These are phyloP conservation scores for Labeo calbasu DNA, from an alignment of 2,797 vertebrate genomes.

Conservation along the genomic window DNA sequence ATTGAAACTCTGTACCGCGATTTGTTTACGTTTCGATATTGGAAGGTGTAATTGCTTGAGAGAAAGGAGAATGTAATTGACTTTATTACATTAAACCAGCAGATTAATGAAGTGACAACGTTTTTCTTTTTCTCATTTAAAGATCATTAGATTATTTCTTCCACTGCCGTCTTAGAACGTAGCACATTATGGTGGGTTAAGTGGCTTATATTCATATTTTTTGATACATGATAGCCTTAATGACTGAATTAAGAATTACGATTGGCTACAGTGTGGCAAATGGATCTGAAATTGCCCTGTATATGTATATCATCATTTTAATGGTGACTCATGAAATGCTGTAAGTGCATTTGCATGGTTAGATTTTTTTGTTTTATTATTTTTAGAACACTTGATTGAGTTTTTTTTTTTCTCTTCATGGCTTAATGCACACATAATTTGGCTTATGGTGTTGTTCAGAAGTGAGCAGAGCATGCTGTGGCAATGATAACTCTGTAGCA, in stretches of 20 bases:
- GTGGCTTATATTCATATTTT: background rate
- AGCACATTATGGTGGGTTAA: conserved; percentile 9
- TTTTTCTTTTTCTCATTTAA: conserved; percentile 32
- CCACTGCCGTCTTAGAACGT: background rate
- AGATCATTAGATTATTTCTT: conserved; percentile 31
- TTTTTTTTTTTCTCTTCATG: conserved; percentile 1
- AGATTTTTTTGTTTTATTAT: background rate
- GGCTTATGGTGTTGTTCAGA: background rate
- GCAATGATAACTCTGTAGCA: conserved; percentile 13
- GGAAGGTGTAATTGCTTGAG: background rate
- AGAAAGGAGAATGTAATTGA: background rate
- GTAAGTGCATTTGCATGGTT: conserved; percentile 14
- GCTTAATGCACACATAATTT: conserved; percentile 9
- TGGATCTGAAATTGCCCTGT: background rate
- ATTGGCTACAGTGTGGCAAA: background rate
- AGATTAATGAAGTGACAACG: conserved; percentile 27
- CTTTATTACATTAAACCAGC: conserved; percentile 21
- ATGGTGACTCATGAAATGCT: conserved; percentile 5
- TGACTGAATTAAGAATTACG: conserved; percentile 17
- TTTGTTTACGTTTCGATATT: conserved; percentile 2
- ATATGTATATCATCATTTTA: conserved; percentile 20
- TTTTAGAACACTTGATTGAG: background rate
- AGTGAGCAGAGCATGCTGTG: conserved; percentile 2
- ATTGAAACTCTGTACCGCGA: conserved; percentile 12
- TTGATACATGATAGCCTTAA: conserved; percentile 1